These are phyloP conservation scores for Paraplagusia blochii DNA, from an alignment of 2,113 vertebrate genomes.

Conservation along the genomic window DNA sequence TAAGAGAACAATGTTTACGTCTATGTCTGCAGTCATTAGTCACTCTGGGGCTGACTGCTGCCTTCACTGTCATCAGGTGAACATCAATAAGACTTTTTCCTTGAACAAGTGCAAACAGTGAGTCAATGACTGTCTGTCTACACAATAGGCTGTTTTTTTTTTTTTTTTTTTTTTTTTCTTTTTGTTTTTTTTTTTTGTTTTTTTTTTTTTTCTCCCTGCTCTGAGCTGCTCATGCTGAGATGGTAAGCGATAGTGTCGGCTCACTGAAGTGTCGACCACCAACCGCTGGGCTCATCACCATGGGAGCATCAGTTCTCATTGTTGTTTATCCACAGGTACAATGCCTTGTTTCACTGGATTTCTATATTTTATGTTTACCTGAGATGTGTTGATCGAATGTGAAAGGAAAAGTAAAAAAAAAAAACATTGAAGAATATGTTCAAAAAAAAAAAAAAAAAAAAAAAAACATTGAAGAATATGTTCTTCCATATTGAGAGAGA, in stretches of 20 bases:
- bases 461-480: no score
- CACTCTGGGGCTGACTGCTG: background rate
- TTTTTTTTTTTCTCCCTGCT: constrained; percentile 20
- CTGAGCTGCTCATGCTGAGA: constrained; percentile 17
- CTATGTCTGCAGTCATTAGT: background rate
- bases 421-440: no score
- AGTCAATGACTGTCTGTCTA: constrained; percentile 1
- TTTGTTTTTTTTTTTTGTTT: no score
- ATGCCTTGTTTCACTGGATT: constrained; percentile 39
- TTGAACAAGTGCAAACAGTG: constrained; percentile 8
- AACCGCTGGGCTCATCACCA: constrained; percentile 17
- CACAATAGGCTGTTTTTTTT: constrained; percentile 6
- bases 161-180: constrained; percentile 9
- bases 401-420: no score
- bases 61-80: background rate
- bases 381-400: no score
- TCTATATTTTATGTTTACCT: constrained; percentile 18
- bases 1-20: background rate
- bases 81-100: constrained; percentile 15
- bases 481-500: no score
- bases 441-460: no score
- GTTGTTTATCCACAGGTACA: constrained; percentile 42
- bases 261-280: constrained; percentile 3
- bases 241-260: constrained; percentile 5
- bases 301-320: constrained; percentile 34